Conservation (phyloP, 2,888 invertebrate genomes). For the Caenorhabditis afra region DNA sequence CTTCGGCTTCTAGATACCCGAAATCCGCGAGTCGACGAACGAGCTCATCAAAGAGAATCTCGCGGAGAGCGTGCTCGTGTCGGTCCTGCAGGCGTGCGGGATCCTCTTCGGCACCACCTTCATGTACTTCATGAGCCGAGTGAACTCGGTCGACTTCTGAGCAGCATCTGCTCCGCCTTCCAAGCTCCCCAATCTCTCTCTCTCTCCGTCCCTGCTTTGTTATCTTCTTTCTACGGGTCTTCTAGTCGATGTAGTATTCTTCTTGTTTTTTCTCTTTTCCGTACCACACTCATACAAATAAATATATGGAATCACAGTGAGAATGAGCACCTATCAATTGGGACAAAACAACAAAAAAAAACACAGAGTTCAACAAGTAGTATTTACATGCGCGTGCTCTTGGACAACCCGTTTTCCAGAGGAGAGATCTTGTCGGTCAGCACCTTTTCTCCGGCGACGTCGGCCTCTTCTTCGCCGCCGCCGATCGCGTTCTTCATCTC, state of each 20-base stretch:
- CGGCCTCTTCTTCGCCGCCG: too few relatives aligned
- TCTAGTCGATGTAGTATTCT: constrained; percentile 30
- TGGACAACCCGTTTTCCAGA: constrained; percentile 35
- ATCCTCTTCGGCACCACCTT: constrained; percentile 71
- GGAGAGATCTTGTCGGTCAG: constrained; percentile 46
- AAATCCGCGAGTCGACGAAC: constrained; percentile 76
- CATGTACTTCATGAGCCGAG: constrained; percentile 72
- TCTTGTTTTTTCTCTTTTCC: constrained; percentile 2
- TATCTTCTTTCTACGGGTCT: constrained; percentile 34
- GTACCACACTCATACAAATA: constrained; percentile 1
- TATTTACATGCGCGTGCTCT: constrained; percentile 50
- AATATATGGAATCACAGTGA: constrained; percentile 21
- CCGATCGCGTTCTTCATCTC: constrained; percentile 61
- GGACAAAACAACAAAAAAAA: constrained; percentile 5
- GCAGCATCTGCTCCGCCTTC: constrained; percentile 41
- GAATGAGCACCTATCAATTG: constrained; percentile 13
- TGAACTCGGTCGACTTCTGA: constrained; percentile 57
- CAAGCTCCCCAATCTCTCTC: constrained; percentile 5
- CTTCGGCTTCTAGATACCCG: constrained; percentile 72
- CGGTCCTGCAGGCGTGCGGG: constrained; percentile 70
- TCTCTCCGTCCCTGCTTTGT: constrained; percentile 32
- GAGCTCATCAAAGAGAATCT: constrained; percentile 72
- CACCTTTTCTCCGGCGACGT: constrained; percentile 23
- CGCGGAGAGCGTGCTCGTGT: constrained; percentile 69
- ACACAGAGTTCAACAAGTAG: constrained; percentile 2